Conservation (phyloP, 1,140 invertebrate genomes). For the Orius laevigatus region DNA sequence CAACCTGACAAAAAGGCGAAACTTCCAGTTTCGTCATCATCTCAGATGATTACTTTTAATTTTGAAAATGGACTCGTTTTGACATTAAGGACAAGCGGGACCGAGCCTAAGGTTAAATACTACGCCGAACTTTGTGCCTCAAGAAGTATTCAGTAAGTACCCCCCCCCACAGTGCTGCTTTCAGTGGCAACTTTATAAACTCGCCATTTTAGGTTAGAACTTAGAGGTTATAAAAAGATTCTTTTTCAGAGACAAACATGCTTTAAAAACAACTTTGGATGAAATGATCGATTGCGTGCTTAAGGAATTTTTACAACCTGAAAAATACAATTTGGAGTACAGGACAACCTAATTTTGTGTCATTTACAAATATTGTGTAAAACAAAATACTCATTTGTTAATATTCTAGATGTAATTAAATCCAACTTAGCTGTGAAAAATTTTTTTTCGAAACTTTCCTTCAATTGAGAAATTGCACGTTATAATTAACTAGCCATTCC, state of each 20-base stretch:
- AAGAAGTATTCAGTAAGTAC: conserved; percentile 42
- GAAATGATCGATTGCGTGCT: conserved; percentile 64
- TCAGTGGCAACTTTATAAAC: background rate
- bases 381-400: no score
- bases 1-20: conserved; percentile 53
- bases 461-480: no score
- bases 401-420: no score
- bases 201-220: background rate
- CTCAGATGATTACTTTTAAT: conserved; percentile 93
- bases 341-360: conserved; percentile 4
- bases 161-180: no score
- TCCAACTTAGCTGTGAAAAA: no score
- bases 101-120: conserved; percentile 97
- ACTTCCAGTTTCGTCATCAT: conserved; percentile 57
- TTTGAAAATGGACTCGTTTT: conserved; percentile 75
- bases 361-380: no score
- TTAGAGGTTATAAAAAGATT: background rate
- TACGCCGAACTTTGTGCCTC: conserved; percentile 77
- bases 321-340: conserved; percentile 46
- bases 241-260: conserved; percentile 46
- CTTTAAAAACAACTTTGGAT: conserved; percentile 42
- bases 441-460: no score
- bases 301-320: conserved; percentile 64
- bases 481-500: no score
- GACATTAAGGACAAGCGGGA: conserved; percentile 90